Conservation (phyloP, 2,113 vertebrate species). For the Sphyrna mokarran region DNA sequence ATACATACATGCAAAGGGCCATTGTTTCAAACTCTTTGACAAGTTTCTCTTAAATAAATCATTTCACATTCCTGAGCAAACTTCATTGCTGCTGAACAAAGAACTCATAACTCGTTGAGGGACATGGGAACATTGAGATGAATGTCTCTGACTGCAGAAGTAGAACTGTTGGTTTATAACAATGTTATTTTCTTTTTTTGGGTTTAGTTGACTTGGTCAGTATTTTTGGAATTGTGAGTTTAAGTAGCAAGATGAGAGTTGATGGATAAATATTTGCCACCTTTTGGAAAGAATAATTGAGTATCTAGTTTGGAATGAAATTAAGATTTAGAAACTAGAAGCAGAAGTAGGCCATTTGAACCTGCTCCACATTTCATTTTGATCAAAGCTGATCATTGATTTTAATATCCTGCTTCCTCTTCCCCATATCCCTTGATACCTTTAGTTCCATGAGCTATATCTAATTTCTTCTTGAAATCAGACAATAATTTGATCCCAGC, state of each 20-base stretch:
- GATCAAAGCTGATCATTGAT: no score
- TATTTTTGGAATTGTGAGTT: neutral
- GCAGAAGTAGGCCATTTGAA: no score
- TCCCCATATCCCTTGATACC: no score
- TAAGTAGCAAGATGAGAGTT: neutral
- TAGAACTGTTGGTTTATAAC: neutral
- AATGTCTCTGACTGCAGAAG: neutral
- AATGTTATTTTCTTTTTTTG: neutral
- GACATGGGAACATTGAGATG: neutral
- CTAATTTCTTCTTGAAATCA: no score
- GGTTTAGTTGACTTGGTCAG: neutral
- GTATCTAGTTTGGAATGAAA: no score
- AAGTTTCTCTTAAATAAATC: neutral
- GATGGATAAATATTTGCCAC: neutral
- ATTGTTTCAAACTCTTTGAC: no score
- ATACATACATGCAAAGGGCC: no score
- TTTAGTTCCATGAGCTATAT: no score
- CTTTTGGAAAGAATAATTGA: neutral
- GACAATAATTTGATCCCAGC: no score
- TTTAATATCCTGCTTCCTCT: no score
- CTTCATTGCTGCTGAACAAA: neutral
- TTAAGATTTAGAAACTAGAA: no score
- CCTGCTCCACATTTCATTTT: no score
- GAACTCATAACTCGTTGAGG: neutral
- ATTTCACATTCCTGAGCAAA: neutral